Evolutionary conservation across 2,888 invertebrate genomes (phyloP), one percentile per base, ranked within the genome.

Genomic region (Nomada ferruginata): DNA sequence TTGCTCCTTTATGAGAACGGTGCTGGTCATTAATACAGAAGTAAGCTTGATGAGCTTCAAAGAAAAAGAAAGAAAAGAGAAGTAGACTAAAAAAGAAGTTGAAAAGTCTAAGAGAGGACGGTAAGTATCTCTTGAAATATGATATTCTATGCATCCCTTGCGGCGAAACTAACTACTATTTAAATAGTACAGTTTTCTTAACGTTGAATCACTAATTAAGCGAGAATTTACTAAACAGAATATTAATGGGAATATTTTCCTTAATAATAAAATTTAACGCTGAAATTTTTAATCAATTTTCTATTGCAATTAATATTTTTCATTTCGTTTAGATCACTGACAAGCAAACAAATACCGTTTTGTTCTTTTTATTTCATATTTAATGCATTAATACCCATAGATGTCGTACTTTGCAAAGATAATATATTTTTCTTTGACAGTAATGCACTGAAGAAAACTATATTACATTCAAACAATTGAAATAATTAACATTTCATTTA

Each of bases 1-100:
- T 79, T 79, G 78, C 83, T 85, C 84, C 87, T 83, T 82, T 85
- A 79, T 66, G 85, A 79, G 79, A 79, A 76, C 84, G 85, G 82
- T 84, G 84, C 86, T 74, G 84, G 86, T 90, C 91, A 92, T 92
- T 91, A 92, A 92, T 92, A 92, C 79, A 89, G 89, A 92, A 90
- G 89, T 86, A 79, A 83, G 84, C 85, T 89, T 91, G 90, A 91
- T 89, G 91, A 90, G 87, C 73, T 79, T 73, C 68, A n/a, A 64
- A 50, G 66, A 66, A 65, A 77, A 74, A 81, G 66, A 66, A 66
- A 64, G 76, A 50, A 79, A 74, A 63, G 63, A 70, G 61, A 78
- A 60, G 57, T 36, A 36, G 36, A 71, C 72, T 26, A 59, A 61
- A 53, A 76, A 61, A 74, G 78, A 61, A 23, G 23, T 60, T n/a